These are phyloP conservation scores for Hippocampus guttulatus DNA, from an alignment of 2,113 vertebrate genomes.

Conservation along the genomic window DNA sequence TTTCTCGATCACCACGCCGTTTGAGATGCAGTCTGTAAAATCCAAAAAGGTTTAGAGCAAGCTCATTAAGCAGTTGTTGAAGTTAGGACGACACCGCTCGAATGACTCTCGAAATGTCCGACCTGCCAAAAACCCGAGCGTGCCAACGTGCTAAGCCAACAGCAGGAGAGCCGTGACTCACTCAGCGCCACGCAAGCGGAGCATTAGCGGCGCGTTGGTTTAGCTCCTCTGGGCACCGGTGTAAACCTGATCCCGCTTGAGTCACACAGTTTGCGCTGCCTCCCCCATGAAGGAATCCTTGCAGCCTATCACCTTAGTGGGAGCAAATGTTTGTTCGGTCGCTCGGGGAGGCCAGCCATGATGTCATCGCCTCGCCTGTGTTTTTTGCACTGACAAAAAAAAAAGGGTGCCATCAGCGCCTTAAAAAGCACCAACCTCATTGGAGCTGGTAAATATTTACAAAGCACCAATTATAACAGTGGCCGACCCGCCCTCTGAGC, in stretches of 20 bases:
- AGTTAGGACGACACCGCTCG: slow-evolving; percentile 25
- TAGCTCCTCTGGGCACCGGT: slow-evolving; percentile 34
- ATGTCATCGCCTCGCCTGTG: slow-evolving; percentile 34
- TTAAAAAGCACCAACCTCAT: slow-evolving; percentile 23
- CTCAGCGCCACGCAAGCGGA: slow-evolving; percentile 11
- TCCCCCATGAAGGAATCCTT: slow-evolving; percentile 31
- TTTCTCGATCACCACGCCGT: background rate
- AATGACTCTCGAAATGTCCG: slow-evolving; percentile 23
- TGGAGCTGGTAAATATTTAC: slow-evolving; percentile 57
- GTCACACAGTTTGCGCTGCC: slow-evolving; percentile 14
- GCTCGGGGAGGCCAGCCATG: slow-evolving; percentile 16
- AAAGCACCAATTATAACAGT: slow-evolving; percentile 35
- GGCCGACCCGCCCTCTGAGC: slow-evolving; percentile 24
- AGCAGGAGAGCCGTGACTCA: slow-evolving; percentile 44
- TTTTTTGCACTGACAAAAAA: background rate
- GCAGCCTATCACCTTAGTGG: slow-evolving; percentile 37
- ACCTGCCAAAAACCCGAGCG: slow-evolving; percentile 40
- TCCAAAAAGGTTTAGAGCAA: background rate
- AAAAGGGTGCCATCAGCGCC: slow-evolving; percentile 7
- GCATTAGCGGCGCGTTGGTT: slow-evolving; percentile 34
- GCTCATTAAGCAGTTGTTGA: slow-evolving; percentile 35
- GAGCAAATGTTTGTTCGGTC: slow-evolving; percentile 49
- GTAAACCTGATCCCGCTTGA: slow-evolving; percentile 40
- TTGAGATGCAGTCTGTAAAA: background rate
- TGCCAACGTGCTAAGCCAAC: slow-evolving; percentile 42